phyloP scores from a whole-genome alignment of 1,140 invertebrate species.

The Bombus sibiricus region DNA sequence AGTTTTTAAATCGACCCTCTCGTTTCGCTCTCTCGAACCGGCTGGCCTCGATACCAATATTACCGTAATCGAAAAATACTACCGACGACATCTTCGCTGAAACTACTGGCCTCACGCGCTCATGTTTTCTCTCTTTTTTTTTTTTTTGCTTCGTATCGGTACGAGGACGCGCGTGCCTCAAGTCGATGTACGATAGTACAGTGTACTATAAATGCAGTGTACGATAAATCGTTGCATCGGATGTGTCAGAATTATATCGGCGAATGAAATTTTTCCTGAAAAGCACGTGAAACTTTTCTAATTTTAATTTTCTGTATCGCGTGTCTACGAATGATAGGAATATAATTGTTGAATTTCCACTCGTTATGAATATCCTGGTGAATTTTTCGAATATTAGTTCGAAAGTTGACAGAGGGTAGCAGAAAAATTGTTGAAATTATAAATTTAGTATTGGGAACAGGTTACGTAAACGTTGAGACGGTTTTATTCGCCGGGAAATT shows the following conservation, averaged over 20 bases:
- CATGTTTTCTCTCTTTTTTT: background rate
- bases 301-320: too few species aligned
- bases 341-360: background rate
- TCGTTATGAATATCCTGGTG: background rate
- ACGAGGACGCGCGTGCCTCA: too few species aligned
- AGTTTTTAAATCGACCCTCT: conserved; percentile 8
- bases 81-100: background rate
- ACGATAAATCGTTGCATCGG: background rate
- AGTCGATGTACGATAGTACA: too few species aligned
- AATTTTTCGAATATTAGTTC: background rate
- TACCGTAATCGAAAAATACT: background rate
- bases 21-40: conserved; percentile 27
- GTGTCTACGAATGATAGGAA: too few species aligned
- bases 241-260: too few species aligned
- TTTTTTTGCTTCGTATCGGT: too few species aligned
- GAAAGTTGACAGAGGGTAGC: accelerated
- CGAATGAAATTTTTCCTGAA: background rate
- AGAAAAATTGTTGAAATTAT: background rate
- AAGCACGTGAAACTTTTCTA: too few species aligned
- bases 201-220: too few species aligned
- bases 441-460: background rate
- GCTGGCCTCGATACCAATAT: background rate
- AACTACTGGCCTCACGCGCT: background rate
- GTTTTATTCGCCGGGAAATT: background rate
- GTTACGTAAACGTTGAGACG: background rate